Percentiles rank a stretch among this genome's conserved stretches.
Conservation (phyloP, 2,113 vertebrate genomes). For the Odocoileus virginianus region DNA sequence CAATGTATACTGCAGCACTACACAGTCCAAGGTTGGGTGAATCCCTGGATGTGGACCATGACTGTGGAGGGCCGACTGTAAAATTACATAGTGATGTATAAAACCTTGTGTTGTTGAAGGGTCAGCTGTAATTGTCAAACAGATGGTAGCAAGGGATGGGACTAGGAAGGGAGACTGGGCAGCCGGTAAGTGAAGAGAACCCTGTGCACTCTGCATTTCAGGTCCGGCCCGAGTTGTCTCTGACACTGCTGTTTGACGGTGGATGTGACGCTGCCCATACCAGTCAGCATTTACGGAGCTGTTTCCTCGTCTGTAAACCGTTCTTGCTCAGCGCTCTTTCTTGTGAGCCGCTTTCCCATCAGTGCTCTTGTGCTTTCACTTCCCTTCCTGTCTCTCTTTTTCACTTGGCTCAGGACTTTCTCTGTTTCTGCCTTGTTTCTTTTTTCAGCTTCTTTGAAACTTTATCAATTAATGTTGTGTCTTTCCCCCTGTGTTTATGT, state of each 20-base stretch:
- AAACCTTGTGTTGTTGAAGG: background rate
- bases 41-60: background rate
- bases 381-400: background rate
- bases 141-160: background rate
- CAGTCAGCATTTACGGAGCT: background rate
- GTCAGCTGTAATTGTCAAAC: background rate
- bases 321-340: background rate
- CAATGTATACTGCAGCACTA: background rate
- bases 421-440: background rate
- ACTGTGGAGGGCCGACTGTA: background rate
- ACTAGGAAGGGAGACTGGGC: background rate
- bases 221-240: background rate
- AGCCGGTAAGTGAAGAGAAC: background rate
- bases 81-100: background rate
- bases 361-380: background rate
- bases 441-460: background rate
- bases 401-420: background rate
- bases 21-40: background rate
- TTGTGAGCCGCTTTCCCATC: background rate
- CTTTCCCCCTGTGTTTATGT: background rate
- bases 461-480: background rate
- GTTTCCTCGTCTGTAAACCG: background rate
- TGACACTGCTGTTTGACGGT: background rate
- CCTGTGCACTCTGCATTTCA: too few relatives aligned
- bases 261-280: accelerated